Evolutionary conservation across 2,888 invertebrate species (phyloP), one percentile per base, ranked within the genome.

Genomic region (Eristalis pertinax): DNA sequence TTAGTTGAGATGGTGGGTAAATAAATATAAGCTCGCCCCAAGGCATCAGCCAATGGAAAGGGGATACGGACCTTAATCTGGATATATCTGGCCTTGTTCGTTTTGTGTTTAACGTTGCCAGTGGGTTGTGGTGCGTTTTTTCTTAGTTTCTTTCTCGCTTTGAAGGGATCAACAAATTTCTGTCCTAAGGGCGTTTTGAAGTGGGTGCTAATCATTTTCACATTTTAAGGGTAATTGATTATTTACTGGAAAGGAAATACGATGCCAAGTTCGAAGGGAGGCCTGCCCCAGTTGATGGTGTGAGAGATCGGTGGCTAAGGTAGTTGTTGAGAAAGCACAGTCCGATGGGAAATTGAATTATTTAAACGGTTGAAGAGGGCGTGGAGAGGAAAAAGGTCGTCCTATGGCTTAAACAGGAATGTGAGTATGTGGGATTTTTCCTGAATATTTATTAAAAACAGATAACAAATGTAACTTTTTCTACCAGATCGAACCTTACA

Each of bases 171-270:
- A 80, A 80, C 64, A 84, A 76, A 73, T 80, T 83, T 75, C 83
- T 65, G 41, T 29, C 84, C 79, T 67, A 67, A 79, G 84, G 84
- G 84, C 60, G 75, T 22, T 80, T 87, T 80, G 72, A 87, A 87
- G 87, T 87, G 84, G 87, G 87, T 87, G 87, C 87, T 87, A 87
- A 87, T 87, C 87, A 87, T 87, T 87, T 87, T 84, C 87, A 72
- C 87, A 84, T 87, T 87, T 87, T 84, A 84, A 80, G 87, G 87
- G 87, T 80, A 87, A 87, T 87, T 87, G 87, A 84, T 87, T 87
- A 84, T 79, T 83, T 74, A 78, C 78, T 72, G 75, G 26, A 68
- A 75, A 70, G 74, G 74, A 78, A 87, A 87, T 84, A 83, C 50
- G 78, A 73, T 76, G 73, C 50, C 43, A 0, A n/a, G 41, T 32